These are phyloP conservation scores for Poeciliopsis turneri DNA, from an alignment of 2,797 vertebrate species.

Conservation along the genomic window DNA sequence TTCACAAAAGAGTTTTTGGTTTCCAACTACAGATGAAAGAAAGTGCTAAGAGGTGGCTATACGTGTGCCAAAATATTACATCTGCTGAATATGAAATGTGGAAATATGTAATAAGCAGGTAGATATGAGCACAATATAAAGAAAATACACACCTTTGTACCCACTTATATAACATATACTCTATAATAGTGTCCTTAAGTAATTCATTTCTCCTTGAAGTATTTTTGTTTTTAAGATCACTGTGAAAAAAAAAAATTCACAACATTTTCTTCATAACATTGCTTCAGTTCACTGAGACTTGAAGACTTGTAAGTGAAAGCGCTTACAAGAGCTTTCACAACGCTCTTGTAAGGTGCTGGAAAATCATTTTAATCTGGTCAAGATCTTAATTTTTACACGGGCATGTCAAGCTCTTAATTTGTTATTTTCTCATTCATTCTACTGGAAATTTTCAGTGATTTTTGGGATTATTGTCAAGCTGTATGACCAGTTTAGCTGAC, in stretches of 20 bases:
- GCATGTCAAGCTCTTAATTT: not conserved
- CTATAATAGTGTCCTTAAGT: not conserved
- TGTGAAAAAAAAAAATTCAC: not conserved
- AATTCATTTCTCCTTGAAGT: not conserved
- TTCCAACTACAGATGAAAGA: not conserved
- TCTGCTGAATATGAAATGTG: not conserved
- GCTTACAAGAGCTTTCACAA: too few relatives aligned
- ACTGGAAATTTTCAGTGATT: not conserved
- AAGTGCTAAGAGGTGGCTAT: not conserved
- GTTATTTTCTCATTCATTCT: not conserved
- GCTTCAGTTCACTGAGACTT: not conserved
- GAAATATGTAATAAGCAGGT: not conserved
- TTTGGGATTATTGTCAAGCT: not conserved
- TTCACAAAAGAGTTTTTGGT: not conserved
- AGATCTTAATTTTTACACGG: not conserved
- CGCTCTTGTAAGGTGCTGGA: not conserved
- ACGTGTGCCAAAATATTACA: not conserved
- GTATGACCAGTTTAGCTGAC: not conserved
- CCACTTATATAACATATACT: not conserved
- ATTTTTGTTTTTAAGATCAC: not conserved
- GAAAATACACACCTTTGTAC: not conserved
- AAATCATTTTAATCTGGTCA: not conserved
- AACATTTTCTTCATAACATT: not conserved
- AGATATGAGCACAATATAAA: not conserved
- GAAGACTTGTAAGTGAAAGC: too few relatives aligned